Base-by-base conservation (phyloP, 53 echinoderm and acorn worm species). In the Luidia sarsii region DNA sequence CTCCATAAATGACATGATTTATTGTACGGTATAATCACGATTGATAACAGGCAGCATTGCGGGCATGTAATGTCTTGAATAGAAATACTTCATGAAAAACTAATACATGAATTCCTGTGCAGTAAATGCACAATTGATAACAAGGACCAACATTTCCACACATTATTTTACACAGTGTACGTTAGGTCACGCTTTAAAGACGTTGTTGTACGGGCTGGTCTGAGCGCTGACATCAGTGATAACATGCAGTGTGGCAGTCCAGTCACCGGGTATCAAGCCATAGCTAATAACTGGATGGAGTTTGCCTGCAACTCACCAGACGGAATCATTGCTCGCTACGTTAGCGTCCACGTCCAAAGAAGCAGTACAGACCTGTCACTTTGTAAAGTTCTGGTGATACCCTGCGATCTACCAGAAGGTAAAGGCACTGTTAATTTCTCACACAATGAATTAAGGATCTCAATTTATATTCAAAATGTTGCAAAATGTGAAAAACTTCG, bases 361-460 rank as follows among this genome's bases (percentile, higher is more conserved):
- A 15, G 0, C 0, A 39, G 0, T 5, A 5, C 0, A 33, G 0
- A 39, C 5, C 56, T 74, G 7, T 1, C 74, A 29, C 38, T 74
- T 11, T 55, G 56, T 34, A 57, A 74, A 57, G 54, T 74, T 0
- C n/a, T 65, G 14, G 39, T 41, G 39, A 13, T 20, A 21, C 39
- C 65, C 2, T 65, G 65, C 16, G 65, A 65, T 39, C 65, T 38
- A 39, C 65, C 65, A 37, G 39, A 38, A 65, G 65, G 65, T 65
- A 65, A 61, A 56, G n/a, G n/a, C n/a, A n/a, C n/a, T n/a, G n/a
- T n/a, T n/a, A n/a, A n/a, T n/a, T n/a, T n/a, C n/a, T n/a, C n/a
- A n/a, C n/a, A n/a, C n/a, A n/a, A n/a, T n/a, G n/a, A n/a, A n/a
- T n/a, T n/a, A n/a, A n/a, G n/a, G 41, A 41, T 41, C 6, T 11